Conservation (phyloP, 1,140 invertebrate species). For the Chlorops oryzae region DNA sequence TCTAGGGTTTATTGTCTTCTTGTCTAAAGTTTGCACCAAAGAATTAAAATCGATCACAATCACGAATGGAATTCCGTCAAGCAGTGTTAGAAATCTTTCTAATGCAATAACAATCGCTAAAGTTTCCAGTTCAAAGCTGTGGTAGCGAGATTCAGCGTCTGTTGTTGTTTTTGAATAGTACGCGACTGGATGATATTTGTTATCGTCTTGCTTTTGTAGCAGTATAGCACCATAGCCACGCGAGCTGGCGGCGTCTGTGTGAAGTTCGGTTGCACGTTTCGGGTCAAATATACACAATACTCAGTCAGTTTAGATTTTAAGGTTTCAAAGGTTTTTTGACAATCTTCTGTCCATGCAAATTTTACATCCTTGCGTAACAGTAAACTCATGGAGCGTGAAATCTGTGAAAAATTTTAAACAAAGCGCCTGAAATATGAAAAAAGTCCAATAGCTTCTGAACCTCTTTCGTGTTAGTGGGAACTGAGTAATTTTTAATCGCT, state of each 20-base stretch:
- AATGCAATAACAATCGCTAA: constrained; percentile 48
- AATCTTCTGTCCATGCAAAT: constrained; percentile 24
- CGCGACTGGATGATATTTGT: constrained; percentile 6
- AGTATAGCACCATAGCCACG: constrained; percentile 24
- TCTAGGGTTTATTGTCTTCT: constrained; percentile 23
- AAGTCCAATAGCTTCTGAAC: too few species aligned
- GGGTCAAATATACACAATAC: too few species aligned
- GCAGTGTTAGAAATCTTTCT: constrained; percentile 24
- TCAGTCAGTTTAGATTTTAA: too few species aligned
- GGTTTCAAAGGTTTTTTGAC: too few species aligned
- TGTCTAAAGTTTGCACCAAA: constrained; percentile 23
- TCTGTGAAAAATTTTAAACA: constrained; percentile 28
- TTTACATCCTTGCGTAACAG: constrained; percentile 21
- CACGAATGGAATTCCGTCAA: constrained; percentile 41
- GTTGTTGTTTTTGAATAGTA: constrained; percentile 33
- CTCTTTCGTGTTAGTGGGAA: too few species aligned
- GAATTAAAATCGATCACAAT: constrained; percentile 33
- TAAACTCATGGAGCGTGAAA: constrained; percentile 21
- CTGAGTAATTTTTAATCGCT: too few species aligned
- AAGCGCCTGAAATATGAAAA: constrained; percentile 9
- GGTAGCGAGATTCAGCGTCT: constrained; percentile 42
- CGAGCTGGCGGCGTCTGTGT: constrained; percentile 22
- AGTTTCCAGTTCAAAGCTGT: constrained; percentile 47
- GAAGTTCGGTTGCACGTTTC: too few species aligned
- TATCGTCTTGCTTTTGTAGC: constrained; percentile 18